Base-by-base conservation (phyloP, 2,113 vertebrate species). In the Hippocampus comes region DNA sequence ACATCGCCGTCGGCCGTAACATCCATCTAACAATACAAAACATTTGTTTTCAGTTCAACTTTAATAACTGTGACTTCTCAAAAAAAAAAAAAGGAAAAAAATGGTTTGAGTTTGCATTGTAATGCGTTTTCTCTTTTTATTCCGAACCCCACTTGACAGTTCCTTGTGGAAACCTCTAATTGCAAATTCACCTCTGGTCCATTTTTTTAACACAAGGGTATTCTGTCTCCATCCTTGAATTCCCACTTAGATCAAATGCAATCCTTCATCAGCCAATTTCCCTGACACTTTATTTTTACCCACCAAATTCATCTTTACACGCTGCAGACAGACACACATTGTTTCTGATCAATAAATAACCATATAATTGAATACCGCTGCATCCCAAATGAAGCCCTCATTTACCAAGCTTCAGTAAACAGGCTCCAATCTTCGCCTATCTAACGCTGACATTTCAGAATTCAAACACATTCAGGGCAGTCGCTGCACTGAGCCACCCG, bases 331-430 rank as follows among this genome's bases (percentile, higher is more conserved):
- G 88, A 89, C 85, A 87, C 76, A 87, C 77, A 88, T 84, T 89
- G 89, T 88, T 83, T 89, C 77, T 91, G 90, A 91, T 92, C 89
- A 90, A 91, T 92, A 91, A 91, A 91, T 88, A 91, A 90, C 82
- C 85, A 90, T 85, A 88, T 90, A 87, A 90, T 92, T 91, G 89
- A 92, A 91, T 83, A 89, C 85, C 78, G 86, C 88, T 89, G 87
- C 89, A 90, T 93, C 88, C 79, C 83, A 87, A 92, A 90, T 86
- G 87, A 91, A 91, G 85, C 87, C 88, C 90, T 92, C 87, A 90
- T 92, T 92, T 91, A 88, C 78, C 89, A 89, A 85, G 88, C 87
- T 89, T 89, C 88, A 86, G 89, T 91, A 89, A 92, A 87, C 90
- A 90, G 85, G 79, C 76, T 73, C 68, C 85, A 81, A 85, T 85